phyloP scores from a whole-genome alignment of 2,797 vertebrate genomes.

The Erethizon dorsatum region DNA sequence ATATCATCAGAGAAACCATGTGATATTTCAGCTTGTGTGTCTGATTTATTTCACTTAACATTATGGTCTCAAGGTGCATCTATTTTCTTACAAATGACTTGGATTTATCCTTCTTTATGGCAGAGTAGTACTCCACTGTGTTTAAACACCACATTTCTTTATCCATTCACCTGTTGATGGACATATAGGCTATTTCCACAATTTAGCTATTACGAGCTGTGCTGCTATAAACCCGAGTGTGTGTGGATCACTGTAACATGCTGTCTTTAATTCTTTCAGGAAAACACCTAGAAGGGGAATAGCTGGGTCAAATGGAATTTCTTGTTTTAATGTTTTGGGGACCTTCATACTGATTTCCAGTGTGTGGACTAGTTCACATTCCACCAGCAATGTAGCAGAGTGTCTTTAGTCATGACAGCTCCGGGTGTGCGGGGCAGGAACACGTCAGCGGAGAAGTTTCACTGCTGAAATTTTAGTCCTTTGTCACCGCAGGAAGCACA shows the following conservation, averaged over 20 bases:
- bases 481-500: not conserved
- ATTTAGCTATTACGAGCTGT: not conserved
- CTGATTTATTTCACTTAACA: not conserved
- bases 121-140: not conserved
- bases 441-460: not conserved
- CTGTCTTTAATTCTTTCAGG: not conserved
- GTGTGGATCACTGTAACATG: fast-evolving
- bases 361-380: not conserved
- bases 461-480: not conserved
- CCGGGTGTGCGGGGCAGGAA: not conserved
- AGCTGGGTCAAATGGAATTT: not conserved
- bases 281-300: not conserved
- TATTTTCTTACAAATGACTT: not conserved
- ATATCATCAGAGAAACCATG: not conserved
- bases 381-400: not conserved
- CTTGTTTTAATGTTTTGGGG: not conserved
- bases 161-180: not conserved
- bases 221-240: not conserved
- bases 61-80: not conserved
- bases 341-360: not conserved
- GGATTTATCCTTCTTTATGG: not conserved
- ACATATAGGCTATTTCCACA: not conserved
- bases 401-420: not conserved
- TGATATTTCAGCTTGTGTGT: not conserved
- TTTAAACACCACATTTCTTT: not conserved